A percentile compares a stretch with the other conserved stretches of the same genome.
These are phyloP conservation scores for Nezara viridula DNA, from an alignment of 2,888 invertebrate genomes.

Conservation along the genomic window DNA sequence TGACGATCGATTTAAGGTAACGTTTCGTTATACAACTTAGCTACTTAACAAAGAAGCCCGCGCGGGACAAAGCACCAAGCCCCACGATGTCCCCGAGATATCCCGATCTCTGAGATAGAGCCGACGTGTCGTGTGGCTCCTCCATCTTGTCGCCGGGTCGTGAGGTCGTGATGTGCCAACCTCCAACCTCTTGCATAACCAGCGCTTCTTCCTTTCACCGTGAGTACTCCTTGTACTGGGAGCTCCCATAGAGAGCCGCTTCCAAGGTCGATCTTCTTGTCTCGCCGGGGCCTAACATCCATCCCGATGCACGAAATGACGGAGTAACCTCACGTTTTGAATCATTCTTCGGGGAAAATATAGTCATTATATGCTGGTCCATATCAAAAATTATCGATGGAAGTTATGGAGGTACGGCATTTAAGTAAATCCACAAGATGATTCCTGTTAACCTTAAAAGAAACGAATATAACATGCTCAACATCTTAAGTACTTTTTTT, in stretches of 20 bases:
- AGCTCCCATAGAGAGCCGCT: not conserved
- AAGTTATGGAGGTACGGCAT: not conserved
- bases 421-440: not conserved
- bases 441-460: not conserved
- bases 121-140: not conserved
- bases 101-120: not conserved
- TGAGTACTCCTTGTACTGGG: not conserved
- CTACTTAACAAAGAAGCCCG: slow-evolving; percentile 34
- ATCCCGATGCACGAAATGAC: slow-evolving; percentile 13
- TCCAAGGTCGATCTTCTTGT: slow-evolving; percentile 12
- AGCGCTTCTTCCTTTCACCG: slow-evolving; percentile 44
- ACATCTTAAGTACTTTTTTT: too few relatives aligned
- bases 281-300: not conserved
- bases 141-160: slow-evolving; percentile 46
- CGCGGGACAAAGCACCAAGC: not conserved
- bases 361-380: not conserved
- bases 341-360: not conserved
- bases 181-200: slow-evolving; percentile 44
- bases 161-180: slow-evolving; percentile 54
- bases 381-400: not conserved
- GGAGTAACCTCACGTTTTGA: not conserved
- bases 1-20: slow-evolving; percentile 1
- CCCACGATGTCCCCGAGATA: not conserved
- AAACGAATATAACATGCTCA: not conserved
- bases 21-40: slow-evolving; percentile 13